These are phyloP conservation scores for Pangasius mekongensis DNA, from an alignment of 2,797 vertebrate species.

Conservation along the genomic window DNA sequence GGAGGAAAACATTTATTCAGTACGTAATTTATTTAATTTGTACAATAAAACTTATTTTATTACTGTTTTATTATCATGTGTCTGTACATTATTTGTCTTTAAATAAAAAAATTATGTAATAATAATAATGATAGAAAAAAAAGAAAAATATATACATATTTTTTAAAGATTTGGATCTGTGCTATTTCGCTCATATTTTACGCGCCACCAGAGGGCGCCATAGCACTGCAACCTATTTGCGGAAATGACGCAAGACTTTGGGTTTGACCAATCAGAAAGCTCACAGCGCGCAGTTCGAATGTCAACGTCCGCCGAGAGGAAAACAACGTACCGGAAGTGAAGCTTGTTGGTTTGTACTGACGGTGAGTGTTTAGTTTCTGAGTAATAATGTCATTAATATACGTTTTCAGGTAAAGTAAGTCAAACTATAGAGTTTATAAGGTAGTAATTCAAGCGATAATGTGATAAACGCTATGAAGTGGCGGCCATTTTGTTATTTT, in stretches of 20 bases:
- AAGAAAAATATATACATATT: too few species aligned
- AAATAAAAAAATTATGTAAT: too few species aligned
- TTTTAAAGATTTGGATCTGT: neutral
- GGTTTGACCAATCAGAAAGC: slow-evolving; percentile 29
- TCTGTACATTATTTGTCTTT: too few species aligned
- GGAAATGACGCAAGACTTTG: neutral
- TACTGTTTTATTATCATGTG: too few species aligned
- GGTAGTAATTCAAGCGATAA: too few species aligned
- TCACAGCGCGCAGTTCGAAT: slow-evolving; percentile 37
- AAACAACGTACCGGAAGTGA: neutral
- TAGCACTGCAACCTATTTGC: neutral
- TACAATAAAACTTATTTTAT: neutral
- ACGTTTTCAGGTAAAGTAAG: too few species aligned
- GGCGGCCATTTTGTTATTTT: neutral
- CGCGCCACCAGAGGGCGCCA: neutral
- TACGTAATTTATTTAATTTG: too few species aligned
- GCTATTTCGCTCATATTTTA: neutral
- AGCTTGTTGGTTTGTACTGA: neutral
- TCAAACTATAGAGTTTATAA: too few species aligned
- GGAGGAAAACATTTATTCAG: neutral
- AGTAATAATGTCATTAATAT: neutral
- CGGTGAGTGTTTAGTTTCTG: neutral
- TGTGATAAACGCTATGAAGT: neutral
- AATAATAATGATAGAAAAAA: too few species aligned
- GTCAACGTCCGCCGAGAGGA: neutral